These are phyloP conservation scores for Bacillus rossius DNA, from an alignment of 1,140 invertebrate species.

Conservation along the genomic window DNA sequence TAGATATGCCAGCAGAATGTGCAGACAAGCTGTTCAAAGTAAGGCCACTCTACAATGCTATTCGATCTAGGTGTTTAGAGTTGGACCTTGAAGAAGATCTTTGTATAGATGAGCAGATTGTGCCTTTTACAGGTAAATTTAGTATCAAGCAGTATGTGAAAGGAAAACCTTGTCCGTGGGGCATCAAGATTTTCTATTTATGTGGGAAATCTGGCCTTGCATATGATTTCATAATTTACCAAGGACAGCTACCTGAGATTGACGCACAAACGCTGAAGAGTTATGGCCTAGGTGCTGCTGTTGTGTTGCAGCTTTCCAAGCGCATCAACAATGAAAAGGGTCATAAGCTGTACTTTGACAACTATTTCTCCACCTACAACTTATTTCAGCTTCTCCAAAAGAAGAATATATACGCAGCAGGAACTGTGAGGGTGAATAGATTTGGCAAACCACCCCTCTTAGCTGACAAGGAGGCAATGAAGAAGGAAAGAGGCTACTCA, in stretches of 20 bases:
- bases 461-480: conserved; percentile 16
- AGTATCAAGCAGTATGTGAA: conserved; percentile 18
- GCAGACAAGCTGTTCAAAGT: conserved; percentile 11
- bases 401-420: conserved; percentile 12
- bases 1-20: not conserved
- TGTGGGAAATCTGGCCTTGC: conserved; percentile 24
- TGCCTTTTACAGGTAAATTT: no score
- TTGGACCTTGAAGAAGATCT: conserved; percentile 19
- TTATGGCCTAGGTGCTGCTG: not conserved
- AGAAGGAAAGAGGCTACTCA: conserved; percentile 13
- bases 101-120: conserved; percentile 31
- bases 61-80: not conserved
- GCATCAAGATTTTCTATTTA: conserved; percentile 24
- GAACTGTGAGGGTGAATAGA: conserved; percentile 18
- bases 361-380: conserved; percentile 17
- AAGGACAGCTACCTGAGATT: conserved; percentile 19
- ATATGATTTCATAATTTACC: conserved; percentile 28
- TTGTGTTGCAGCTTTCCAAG: conserved; percentile 9
- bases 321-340: not conserved
- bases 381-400: not conserved
- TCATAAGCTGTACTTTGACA: conserved; percentile 18
- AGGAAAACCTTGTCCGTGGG: conserved; percentile 12
- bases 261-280: no score
- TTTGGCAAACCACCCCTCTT: conserved; percentile 15
- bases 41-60: conserved; percentile 7